Evolutionary conservation across 2,113 vertebrate species (phyloP).

Genomic region (Grus americana): DNA sequence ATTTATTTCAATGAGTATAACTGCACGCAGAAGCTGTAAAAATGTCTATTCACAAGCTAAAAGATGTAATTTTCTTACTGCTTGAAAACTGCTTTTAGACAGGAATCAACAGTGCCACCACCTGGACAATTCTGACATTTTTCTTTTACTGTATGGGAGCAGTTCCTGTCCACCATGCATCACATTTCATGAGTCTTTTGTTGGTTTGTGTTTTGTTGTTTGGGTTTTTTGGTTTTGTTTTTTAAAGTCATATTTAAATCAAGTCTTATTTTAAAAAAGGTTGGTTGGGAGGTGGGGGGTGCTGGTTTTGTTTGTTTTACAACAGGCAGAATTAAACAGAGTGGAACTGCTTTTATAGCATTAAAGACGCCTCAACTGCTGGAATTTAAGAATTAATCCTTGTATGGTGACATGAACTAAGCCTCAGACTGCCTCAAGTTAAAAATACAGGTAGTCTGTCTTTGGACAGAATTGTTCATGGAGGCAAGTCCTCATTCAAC

Average conservation of each 20-base stretch:
- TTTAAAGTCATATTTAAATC: background rate
- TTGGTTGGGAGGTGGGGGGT: background rate
- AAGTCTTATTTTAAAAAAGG: background rate
- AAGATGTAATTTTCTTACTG: background rate
- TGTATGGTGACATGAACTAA: background rate
- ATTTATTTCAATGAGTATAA: background rate
- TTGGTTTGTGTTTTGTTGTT: background rate
- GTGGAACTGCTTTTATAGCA: background rate
- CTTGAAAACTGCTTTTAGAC: background rate
- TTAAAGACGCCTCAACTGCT: background rate
- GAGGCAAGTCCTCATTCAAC: background rate
- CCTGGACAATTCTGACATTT: constrained; percentile 32
- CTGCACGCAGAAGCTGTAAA: background rate
- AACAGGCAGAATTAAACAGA: background rate
- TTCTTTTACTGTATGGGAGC: background rate
- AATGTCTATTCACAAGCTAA: background rate
- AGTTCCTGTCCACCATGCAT: background rate
- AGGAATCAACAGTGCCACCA: constrained; percentile 54
- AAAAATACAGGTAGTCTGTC: background rate
- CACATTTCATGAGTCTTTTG: accelerated
- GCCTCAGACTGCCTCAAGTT: background rate
- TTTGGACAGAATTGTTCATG: background rate
- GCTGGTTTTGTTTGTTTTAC: background rate
- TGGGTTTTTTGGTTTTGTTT: background rate
- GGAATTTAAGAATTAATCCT: background rate